Base-by-base conservation (phyloP, 2,888 invertebrate species). In the Lithosia quadra region DNA sequence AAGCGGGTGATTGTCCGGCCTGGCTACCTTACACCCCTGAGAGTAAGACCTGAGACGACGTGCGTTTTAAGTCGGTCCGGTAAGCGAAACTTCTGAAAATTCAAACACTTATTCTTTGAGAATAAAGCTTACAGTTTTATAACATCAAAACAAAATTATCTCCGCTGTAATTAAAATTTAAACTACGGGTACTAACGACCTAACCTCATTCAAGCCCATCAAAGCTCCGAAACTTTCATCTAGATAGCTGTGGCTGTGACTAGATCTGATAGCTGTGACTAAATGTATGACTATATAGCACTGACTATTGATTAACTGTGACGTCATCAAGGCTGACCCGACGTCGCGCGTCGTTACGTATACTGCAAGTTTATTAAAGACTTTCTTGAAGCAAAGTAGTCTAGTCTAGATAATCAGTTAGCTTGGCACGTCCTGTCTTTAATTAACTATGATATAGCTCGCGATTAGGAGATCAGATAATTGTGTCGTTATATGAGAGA, bases 371-470 rank as follows among this genome's bases (percentile, higher is more conserved):
- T 13, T 56, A 24, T 56, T n/a, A 13, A 56, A 56, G 34, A 68
- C 64, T 68, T 64, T 68, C 64, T 63, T 63, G 11, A 9, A n/a
- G n/a, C 49, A n/a, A 43, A 28, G 22, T 24, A 24, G 43, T 18
- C 24, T 67, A 67, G 71, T 65, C 69, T 70, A 77, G 75, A 73
- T 73, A 78, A 77, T 79, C 58, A 66, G 60, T 67, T 64, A 49
- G 22, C 73, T 33, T 60, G 57, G 39, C 71, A 73, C 72, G 69
- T 77, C 75, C 73, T 80, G 78, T 69, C 57, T 75, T 73, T 78
- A 80, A 80, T 76, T 71, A 75, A 60, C 33, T 71, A 66, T 74
- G 68, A 75, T 75, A 78, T 71, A 78, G 76, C 69, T 69, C n/a
- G 64, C 21, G 75, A 78, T 78, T 78, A 74, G 24, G 1, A 56